Evolutionary conservation across 2,888 invertebrate genomes (phyloP), one percentile per base, ranked within the genome.

Genomic region (Uloborus plumipes): DNA sequence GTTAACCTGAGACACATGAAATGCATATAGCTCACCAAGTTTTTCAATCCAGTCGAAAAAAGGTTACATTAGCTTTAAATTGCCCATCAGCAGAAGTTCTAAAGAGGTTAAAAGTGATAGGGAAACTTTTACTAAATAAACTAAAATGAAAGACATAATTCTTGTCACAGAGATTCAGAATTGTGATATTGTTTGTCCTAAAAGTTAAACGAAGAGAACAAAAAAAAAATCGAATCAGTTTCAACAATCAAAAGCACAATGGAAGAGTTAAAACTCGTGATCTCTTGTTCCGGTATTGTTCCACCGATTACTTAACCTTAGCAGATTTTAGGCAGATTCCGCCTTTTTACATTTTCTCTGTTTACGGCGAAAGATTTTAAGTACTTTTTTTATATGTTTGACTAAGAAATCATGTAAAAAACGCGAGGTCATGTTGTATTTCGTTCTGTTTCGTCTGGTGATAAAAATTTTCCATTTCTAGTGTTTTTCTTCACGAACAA

Each of bases 381-480:
- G 26, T 51, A 50, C 55, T 67, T 59, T 59, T n/a, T 74, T 49
- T 31, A n/a, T 59, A 49, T 75, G 75, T 75, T 75, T 75, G 75
- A 67, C 58, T 26, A 75, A 75, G 75, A 75, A 75, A 75, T 67
- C 75, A 61, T 39, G 49, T 20, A 39, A 58, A 74, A 74, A 61
- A 71, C 59, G 59, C 22, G 22, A 49, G 49, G 49, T 58, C 49
- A 50, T 39, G 31, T 75, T 39, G 39, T 39, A 39, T 39, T 39
- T 39, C 7, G 39, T 47, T 59, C 59, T 75, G 16, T 50, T 67
- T 59, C 16, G 13, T 47, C 22, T 14, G 47, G 39, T 20, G 55
- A 74, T 55, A 65, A 65, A 47, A 39, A 39, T 39, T 39, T 39
- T 39, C 39, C 39, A 39, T 39, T 39, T 31, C 7, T 31, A 7